Evolutionary conservation across 2,797 vertebrate species (phyloP), one percentile per base, ranked within the genome.

Genomic region (Trematomus bernacchii): DNA sequence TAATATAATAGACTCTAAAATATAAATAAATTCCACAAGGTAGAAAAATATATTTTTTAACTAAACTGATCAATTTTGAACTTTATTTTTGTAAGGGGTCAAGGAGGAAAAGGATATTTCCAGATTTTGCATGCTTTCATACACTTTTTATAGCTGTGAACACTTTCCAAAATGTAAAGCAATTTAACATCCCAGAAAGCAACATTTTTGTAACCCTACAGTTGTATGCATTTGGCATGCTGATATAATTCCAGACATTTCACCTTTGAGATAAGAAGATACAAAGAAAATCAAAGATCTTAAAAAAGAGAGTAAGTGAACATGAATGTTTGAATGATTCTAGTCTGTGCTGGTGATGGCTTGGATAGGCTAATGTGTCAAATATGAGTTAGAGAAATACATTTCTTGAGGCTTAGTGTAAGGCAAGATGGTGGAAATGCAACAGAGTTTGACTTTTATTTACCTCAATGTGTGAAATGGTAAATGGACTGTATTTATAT

Each of bases 351-450:
- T 42, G 19, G 30, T 21, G 40, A 40, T 18, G 46, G 52, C 18
- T n/a, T 40, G 23, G 23, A 66, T 12, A 33, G 57, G 42, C 58
- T 54, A 2, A 9, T 1, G 37, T 61, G 46, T 77, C 57, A 69
- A 50, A 70, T 51, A 11, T 2, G n/a, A 57, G 46, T 74, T 30
- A 77, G 70, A 66, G n/a, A 77, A 71, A 60, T 23, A 3, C 30
- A 63, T 65, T 44, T 19, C 44, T 69, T 47, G 12, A 3, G 71
- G 67, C 23, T 64, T 57, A 57, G 52, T 64, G 57, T 44, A 19
- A 66, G 53, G 40, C 4, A 42, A 57, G 65, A 63, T 63, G 70
- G 71, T 66, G 60, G 58, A 71, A 71, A 72, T 3, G 1, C 75
- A 66, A 47, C 46, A 62, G 5, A 66, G 66, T 62, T 27, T n/a